Evolutionary conservation across 2,113 vertebrate species (phyloP).

Genomic region (Entomyzon cyanotis): DNA sequence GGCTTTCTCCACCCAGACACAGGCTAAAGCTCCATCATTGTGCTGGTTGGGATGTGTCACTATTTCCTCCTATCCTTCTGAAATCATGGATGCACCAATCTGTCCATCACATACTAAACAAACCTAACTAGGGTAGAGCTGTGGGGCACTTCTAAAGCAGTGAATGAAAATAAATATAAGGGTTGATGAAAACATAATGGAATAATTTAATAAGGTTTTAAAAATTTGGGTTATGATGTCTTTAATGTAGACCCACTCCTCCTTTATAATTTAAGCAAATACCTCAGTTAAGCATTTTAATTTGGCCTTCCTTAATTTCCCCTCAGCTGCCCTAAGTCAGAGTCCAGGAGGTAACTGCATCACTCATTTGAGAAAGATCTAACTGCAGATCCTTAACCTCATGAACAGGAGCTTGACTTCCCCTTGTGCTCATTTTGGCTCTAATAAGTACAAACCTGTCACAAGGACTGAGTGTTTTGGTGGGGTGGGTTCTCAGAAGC

Average conservation of each 20-base stretch:
- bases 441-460: background rate
- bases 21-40: rapidly evolving
- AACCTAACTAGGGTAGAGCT: background rate
- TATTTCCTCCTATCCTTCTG: background rate
- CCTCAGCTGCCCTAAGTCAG: too few species aligned
- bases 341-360: background rate
- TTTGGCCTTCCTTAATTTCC: background rate
- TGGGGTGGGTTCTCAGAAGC: background rate
- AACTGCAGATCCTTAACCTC: background rate
- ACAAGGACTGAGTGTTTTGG: background rate
- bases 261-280: background rate
- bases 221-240: background rate
- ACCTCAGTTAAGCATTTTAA: background rate
- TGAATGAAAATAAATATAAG: background rate
- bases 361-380: background rate
- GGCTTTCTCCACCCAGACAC: background rate
- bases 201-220: background rate
- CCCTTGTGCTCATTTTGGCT: background rate
- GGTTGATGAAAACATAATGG: background rate
- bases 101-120: background rate
- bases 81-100: background rate
- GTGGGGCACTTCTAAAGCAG: background rate
- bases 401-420: background rate
- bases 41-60: background rate
- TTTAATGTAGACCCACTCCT: background rate